Conservation (phyloP, 2,888 invertebrate species). For the Phorcus lineatus region DNA sequence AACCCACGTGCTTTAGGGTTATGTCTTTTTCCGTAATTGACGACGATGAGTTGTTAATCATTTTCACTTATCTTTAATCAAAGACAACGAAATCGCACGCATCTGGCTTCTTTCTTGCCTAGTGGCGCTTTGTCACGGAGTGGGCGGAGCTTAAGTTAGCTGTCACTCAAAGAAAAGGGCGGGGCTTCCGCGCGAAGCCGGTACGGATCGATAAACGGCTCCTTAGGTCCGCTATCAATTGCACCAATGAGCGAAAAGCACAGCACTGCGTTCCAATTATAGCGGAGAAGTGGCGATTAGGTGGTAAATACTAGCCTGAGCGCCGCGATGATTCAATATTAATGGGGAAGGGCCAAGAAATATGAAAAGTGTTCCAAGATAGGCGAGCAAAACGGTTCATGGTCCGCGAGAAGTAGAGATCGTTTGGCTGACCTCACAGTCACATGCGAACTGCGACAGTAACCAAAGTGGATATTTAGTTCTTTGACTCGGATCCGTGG, state of each 20-base stretch:
- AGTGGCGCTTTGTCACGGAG: neutral
- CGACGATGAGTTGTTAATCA: slow-evolving; percentile 20
- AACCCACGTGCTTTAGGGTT: neutral
- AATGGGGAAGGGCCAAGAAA: slow-evolving; percentile 13
- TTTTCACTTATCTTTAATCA: slow-evolving; percentile 23
- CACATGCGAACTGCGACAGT: too few relatives aligned
- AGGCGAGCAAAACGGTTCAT: slow-evolving; percentile 6
- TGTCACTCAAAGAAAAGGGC: slow-evolving; percentile 9
- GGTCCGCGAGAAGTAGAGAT: neutral
- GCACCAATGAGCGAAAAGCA: slow-evolving; percentile 19
- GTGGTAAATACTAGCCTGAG: neutral
- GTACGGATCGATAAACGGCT: slow-evolving; percentile 16
- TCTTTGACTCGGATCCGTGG: too few relatives aligned
- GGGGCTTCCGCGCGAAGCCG: slow-evolving; percentile 5
- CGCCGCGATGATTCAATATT: slow-evolving; percentile 15
- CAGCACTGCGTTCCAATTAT: slow-evolving; percentile 3
- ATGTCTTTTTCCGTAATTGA: neutral
- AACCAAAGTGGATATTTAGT: too few relatives aligned
- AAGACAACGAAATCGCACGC: neutral
- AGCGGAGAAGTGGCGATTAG: neutral
- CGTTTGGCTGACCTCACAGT: neutral
- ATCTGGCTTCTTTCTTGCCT: slow-evolving; percentile 6
- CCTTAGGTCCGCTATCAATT: slow-evolving; percentile 11
- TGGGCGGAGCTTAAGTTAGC: neutral
- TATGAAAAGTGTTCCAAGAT: slow-evolving; percentile 9